A percentile compares a stretch with the other conserved stretches of the same genome.
Conservation (phyloP, 2,797 vertebrate genomes). For the Coccyzus lansbergi region DNA sequence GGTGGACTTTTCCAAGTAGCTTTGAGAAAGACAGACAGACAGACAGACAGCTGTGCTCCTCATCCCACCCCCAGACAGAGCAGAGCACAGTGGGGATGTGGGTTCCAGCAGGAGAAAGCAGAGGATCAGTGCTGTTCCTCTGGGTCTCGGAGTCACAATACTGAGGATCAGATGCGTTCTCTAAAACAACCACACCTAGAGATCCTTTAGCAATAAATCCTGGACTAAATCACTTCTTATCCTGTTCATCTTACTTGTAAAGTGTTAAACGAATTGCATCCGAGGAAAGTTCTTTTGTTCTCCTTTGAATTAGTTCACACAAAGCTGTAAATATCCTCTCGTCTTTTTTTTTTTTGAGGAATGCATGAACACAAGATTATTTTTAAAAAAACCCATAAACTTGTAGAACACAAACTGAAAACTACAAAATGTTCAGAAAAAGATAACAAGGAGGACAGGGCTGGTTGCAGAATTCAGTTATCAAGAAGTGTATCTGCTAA, state of each 20-base stretch:
- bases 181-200: too few relatives aligned
- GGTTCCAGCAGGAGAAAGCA: background rate
- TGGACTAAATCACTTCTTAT: too few relatives aligned
- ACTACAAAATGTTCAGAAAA: too few relatives aligned
- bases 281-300: background rate
- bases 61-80: background rate
- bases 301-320: background rate
- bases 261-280: background rate
- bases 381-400: background rate
- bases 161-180: too few relatives aligned
- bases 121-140: too few relatives aligned
- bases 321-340: background rate
- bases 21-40: background rate
- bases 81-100: accelerated
- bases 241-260: background rate
- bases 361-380: background rate
- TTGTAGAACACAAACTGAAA: background rate
- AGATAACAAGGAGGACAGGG: background rate
- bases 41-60: background rate
- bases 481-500: background rate
- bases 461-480: background rate
- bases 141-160: too few relatives aligned
- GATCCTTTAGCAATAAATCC: too few relatives aligned
- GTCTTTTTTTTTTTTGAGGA: background rate
- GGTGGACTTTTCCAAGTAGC: too few relatives aligned